Evolutionary conservation across 2,888 invertebrate species (phyloP).

Genomic region (Meiosimyza decipiens): DNA sequence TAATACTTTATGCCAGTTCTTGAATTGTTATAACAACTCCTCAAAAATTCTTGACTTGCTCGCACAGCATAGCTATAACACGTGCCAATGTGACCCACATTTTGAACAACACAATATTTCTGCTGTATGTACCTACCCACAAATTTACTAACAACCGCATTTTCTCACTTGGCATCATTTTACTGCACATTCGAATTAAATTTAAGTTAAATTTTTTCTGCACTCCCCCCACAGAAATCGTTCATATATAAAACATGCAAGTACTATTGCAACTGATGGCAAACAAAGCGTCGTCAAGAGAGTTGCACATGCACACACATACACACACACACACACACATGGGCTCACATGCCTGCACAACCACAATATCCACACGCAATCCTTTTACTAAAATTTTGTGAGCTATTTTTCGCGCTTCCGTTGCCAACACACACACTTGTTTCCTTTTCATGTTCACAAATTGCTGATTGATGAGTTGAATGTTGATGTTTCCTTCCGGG

Average conservation of each 20-base stretch:
- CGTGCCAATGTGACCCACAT: too few species aligned
- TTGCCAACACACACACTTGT: conserved; percentile 20
- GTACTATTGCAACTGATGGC: neutral
- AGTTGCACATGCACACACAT: neutral
- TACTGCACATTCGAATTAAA: too few species aligned
- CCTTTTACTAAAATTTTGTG: neutral
- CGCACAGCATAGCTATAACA: too few species aligned
- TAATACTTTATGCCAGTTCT: too few species aligned
- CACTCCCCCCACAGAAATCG: too few species aligned
- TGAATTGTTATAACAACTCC: too few species aligned
- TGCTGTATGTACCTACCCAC: too few species aligned
- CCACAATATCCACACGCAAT: neutral
- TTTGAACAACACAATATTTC: too few species aligned
- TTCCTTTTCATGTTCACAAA: conserved; percentile 33
- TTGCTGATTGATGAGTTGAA: conserved; percentile 35
- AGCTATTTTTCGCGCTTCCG: conserved; percentile 13
- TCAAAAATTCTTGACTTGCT: too few species aligned
- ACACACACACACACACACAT: neutral
- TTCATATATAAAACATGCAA: conserved; percentile 2
- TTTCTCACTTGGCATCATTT: too few species aligned
- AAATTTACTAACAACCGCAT: too few species aligned
- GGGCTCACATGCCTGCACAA: neutral
- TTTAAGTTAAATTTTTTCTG: too few species aligned
- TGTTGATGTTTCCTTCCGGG: conserved; percentile 35
- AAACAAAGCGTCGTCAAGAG: neutral